Percentiles rank a stretch among this genome's conserved stretches.
These are phyloP conservation scores for Aurelia aurita complex sp. Pacific DNA, from an alignment of 30 jellyfish, hydroid and myxozoan genomes.

Conservation along the genomic window DNA sequence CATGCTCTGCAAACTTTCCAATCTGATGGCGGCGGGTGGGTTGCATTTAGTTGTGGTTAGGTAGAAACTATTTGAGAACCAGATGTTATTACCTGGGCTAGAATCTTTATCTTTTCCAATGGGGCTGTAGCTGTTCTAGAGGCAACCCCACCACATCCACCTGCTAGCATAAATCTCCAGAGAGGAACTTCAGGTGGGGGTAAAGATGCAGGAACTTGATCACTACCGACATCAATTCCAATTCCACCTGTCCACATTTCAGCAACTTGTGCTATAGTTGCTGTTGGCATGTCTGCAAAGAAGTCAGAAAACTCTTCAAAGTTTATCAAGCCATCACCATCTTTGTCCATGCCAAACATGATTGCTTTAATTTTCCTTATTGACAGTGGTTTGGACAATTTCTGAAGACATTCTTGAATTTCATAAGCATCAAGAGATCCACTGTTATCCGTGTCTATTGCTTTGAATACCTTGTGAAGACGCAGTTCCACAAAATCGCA, in stretches of 20 bases:
- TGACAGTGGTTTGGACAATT: slow-evolving; percentile 48
- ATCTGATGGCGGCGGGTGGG: no score
- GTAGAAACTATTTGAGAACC: no score
- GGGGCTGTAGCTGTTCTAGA: slow-evolving; percentile 95
- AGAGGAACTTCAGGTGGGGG: slow-evolving; percentile 92
- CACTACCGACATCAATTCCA: slow-evolving; percentile 83
- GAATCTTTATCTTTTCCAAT: slow-evolving; percentile 74
- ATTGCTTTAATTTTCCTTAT: slow-evolving; percentile 61
- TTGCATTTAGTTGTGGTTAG: no score
- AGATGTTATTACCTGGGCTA: slow-evolving; percentile 67
- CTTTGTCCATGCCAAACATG: slow-evolving; percentile 68
- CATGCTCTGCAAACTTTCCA: no score
- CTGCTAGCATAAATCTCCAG: slow-evolving; percentile 81
- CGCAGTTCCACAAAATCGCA: slow-evolving; percentile 63
- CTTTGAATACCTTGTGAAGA: slow-evolving; percentile 47
- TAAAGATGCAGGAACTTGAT: slow-evolving; percentile 75
- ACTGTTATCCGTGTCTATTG: slow-evolving; percentile 63
- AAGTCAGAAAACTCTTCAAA: slow-evolving; percentile 81
- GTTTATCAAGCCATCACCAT: slow-evolving; percentile 57
- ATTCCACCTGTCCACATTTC: slow-evolving; percentile 72
- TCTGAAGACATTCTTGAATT: slow-evolving; percentile 49
- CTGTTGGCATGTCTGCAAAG: slow-evolving; percentile 87
- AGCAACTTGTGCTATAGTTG: slow-evolving; percentile 59
- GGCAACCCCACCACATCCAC: slow-evolving; percentile 94
- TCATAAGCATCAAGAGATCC: slow-evolving; percentile 64